phyloP scores from a whole-genome alignment of 2,113 vertebrate species.

The Brienomyrus longianalis region DNA sequence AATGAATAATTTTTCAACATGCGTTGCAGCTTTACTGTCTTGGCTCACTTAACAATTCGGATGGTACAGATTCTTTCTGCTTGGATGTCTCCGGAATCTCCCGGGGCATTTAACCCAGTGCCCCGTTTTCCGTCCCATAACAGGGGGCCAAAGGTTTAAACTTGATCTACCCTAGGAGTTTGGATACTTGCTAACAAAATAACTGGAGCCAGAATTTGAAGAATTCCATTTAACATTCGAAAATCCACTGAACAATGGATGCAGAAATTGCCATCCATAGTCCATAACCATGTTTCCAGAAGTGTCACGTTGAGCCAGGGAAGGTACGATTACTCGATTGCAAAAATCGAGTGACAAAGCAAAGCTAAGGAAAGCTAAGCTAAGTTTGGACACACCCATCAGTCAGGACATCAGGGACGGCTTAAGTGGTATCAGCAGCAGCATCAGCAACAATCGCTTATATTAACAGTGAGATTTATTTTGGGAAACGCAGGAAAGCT shows the following conservation, averaged over 20 bases:
- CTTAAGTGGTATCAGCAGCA: too few relatives aligned
- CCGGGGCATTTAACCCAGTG: not conserved
- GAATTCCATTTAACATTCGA: not conserved
- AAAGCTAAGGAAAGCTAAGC: not conserved
- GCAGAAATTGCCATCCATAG: not conserved
- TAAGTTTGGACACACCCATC: not conserved
- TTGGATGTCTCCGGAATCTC: not conserved
- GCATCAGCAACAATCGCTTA: not conserved
- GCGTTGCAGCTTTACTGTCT: not conserved
- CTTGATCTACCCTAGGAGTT: not conserved
- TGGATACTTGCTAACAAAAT: not conserved
- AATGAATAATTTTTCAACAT: not conserved
- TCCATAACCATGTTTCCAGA: not conserved
- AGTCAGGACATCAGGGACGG: not conserved
- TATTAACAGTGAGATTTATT: too few relatives aligned
- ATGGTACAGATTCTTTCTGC: not conserved
- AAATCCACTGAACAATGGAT: not conserved
- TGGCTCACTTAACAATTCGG: not conserved
- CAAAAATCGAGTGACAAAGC: not conserved
- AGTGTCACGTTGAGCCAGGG: not conserved
- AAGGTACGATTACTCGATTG: not conserved
- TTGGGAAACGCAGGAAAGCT: slow-evolving; percentile 40
- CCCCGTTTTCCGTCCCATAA: not conserved
- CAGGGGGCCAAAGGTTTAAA: not conserved
- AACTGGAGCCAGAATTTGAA: not conserved